These are phyloP conservation scores for Pseudomyrmex concolor DNA, from an alignment of 1,140 invertebrate genomes.

Conservation along the genomic window DNA sequence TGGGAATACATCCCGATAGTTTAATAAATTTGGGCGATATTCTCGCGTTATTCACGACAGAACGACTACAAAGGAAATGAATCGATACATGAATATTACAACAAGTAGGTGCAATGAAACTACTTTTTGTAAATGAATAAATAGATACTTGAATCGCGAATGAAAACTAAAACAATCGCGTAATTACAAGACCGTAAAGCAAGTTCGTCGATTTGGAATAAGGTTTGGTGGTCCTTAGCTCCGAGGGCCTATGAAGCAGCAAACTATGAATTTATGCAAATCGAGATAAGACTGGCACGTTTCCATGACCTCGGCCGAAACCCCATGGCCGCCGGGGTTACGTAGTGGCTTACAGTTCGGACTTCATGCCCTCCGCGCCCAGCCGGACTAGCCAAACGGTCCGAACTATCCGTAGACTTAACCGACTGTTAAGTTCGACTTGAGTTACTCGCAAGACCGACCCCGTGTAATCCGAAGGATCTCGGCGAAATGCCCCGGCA, in stretches of 20 bases:
- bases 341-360: slow-evolving; percentile 71
- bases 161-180: background rate
- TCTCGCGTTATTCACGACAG: background rate
- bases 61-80: background rate
- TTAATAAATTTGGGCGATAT: slow-evolving; percentile 22
- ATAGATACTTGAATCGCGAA: no score
- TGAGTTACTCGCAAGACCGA: slow-evolving; percentile 73
- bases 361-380: slow-evolving; percentile 62
- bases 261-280: slow-evolving; percentile 84
- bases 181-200: slow-evolving; percentile 25
- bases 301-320: slow-evolving; percentile 73
- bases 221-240: slow-evolving; percentile 70
- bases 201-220: slow-evolving; percentile 34
- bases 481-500: slow-evolving; percentile 40
- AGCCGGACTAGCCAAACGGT: slow-evolving; percentile 65
- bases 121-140: no score
- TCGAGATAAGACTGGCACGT: slow-evolving; percentile 81
- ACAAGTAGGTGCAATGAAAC: background rate
- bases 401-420: slow-evolving; percentile 73
- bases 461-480: slow-evolving; percentile 63
- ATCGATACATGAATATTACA: background rate
- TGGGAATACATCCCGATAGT: slow-evolving; percentile 3
- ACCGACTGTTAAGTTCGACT: slow-evolving; percentile 79
- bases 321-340: slow-evolving; percentile 66
- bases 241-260: slow-evolving; percentile 70